Evolutionary conservation across 2,888 invertebrate species (phyloP).

Genomic region (Sclerodermus sp.): DNA sequence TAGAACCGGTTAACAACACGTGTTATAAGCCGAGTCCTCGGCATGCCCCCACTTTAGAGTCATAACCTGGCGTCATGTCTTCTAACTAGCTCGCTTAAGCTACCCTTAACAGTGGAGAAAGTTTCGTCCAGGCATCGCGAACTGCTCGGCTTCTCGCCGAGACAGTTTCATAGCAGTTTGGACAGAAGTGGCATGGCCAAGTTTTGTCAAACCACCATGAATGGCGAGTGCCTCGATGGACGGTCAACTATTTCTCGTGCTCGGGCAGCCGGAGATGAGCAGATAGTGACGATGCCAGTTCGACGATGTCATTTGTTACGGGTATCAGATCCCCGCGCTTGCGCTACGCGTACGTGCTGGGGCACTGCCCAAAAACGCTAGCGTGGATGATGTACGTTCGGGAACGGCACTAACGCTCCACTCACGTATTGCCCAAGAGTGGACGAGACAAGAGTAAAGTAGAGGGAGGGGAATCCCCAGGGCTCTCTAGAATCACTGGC

Average conservation of each 20-base stretch:
- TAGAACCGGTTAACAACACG: conserved; percentile 47
- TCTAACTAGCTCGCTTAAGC: conserved; percentile 41
- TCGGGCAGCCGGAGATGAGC: conserved; percentile 30
- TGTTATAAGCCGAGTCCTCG: conserved; percentile 41
- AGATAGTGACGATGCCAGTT: conserved; percentile 45
- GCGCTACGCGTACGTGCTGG: conserved; percentile 25
- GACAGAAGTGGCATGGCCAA: conserved; percentile 16
- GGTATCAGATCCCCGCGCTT: conserved; percentile 44
- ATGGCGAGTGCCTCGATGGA: conserved; percentile 9
- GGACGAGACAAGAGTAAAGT: too few species aligned
- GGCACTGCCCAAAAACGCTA: neutral
- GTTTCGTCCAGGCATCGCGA: conserved; percentile 20
- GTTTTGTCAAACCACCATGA: conserved; percentile 24
- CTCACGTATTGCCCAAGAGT: too few species aligned
- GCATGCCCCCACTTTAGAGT: conserved; percentile 37
- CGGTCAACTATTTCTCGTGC: conserved; percentile 32
- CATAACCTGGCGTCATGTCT: conserved; percentile 42
- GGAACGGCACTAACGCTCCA: too few species aligned
- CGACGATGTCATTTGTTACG: conserved; percentile 51
- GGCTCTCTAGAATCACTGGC: too few species aligned
- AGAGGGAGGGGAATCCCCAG: too few species aligned
- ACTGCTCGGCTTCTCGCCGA: too few species aligned
- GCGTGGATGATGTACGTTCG: too few species aligned
- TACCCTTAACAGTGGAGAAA: conserved; percentile 30
- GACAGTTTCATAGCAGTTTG: conserved; percentile 18